Evolutionary conservation across 2,113 vertebrate genomes (phyloP), one percentile per base, ranked within the genome.

Genomic region (Erythrocercus mccallii): DNA sequence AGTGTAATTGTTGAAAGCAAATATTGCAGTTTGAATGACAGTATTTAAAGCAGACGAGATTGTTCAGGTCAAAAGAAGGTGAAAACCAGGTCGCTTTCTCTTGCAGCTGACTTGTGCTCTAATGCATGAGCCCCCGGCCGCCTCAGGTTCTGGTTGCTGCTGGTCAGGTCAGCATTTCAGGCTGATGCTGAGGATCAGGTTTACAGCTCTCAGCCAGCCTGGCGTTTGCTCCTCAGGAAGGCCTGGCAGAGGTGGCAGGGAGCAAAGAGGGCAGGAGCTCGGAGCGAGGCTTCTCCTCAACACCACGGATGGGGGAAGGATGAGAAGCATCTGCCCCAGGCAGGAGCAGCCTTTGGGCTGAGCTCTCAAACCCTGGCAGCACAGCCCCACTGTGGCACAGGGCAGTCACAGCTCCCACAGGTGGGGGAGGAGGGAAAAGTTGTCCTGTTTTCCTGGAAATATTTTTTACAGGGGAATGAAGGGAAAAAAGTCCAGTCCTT

Each of bases 61-160:
- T 9, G 57, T 24, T 86, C 48, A 27, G 93, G 92, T 93, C 94
- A 93, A 61, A 93, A 79, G 37, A 92, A 97, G 92, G 95, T 81
- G 79, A 96, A 86, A 81, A 82, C 12, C 73, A 94, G 60, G 35
- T 51, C 0, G 11, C 21, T 50, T 64, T 60, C 44, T 48, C 56
- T 28, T 4, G 3, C 81, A 93, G 95, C 87, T 95, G 85, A 73
- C 51, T 86, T 44, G 78, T 56, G 76, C 72, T 81, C 56, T 66
- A 70, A 81, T 53, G 71, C 87, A 78, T 2, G 21, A 88, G 79
- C 60, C 44, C 42, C 76, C 1, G 0, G 6, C 44, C 24, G 25
- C 85, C 60, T 65, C 74, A 79, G 31, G 51, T 58, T 90, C 82
- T 92, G 81, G 5, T 2, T 65, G 78, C 68, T 85, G 73, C 42